Base-by-base conservation (phyloP, 2,888 invertebrate species). In the Selenia dentaria region DNA sequence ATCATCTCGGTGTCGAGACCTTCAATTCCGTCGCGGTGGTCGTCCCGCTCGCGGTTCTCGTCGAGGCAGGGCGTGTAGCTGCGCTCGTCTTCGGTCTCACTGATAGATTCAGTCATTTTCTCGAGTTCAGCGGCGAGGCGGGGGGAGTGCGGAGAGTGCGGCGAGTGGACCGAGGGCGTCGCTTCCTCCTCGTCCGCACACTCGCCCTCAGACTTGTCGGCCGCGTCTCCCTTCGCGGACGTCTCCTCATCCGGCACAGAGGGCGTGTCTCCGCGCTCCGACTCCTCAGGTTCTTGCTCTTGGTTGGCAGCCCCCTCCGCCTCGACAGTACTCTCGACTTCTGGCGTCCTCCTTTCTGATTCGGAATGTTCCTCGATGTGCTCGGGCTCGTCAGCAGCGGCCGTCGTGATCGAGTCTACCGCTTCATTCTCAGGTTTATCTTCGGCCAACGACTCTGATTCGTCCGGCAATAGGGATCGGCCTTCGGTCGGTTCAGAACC, bases 1-100 rank as follows among this genome's bases (percentile, higher is more conserved):
- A 95, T 95, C 74, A 95, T 86, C 79, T 95, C 95, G 0, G 95
- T 95, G 62, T 94, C 95, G 54, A 95, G 91, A 1, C 93, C 94
- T 59, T 88, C 92, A 41, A 92, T 74, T 3, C 25, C 25, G 10
- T 22, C 88, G 22, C 80, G 6, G 22, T 2, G 25, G 3, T 25
- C 25, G 25, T 10, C 25, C 25, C 25, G 25, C 25, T 25, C 25
- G 14, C 85, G 92, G 61, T 91, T 90, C 71, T 95, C 95, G 74
- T 95, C 95, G 39, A 95, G 86, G 59, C 94, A 94, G 0, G 95
- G 95, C 37, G 95, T 95, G 73, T 94, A 95, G 54, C 94, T 94
- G 48, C 94, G 85, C 75, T 94, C 94, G 67, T 93, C 94, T 58
- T 92, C 93, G 1, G 84, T 85, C 62, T 93, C 93, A 62, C 93